phyloP scores from a whole-genome alignment of 2,113 vertebrate genomes.

The Clarias batrachus region DNA sequence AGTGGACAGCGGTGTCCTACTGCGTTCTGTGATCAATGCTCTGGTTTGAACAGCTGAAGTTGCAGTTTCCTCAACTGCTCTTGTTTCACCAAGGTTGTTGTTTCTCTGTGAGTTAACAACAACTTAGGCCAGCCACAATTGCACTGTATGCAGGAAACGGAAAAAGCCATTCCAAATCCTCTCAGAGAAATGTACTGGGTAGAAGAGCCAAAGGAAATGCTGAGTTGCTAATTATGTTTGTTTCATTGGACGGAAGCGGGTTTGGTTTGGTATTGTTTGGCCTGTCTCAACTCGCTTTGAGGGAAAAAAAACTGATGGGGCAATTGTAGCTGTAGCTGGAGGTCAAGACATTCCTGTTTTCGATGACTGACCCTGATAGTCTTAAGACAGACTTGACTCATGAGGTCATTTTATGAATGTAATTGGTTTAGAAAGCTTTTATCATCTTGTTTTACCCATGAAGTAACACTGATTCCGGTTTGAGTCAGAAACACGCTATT shows the following conservation, averaged over 20 bases:
- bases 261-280: conserved; percentile 22
- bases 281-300: neutral
- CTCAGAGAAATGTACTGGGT: conserved; percentile 2
- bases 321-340: neutral
- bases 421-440: neutral
- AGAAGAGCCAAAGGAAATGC: conserved; percentile 25
- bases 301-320: conserved; percentile 9
- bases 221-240: conserved; percentile 34
- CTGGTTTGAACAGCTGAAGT: conserved; percentile 33
- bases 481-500: neutral
- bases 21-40: conserved; percentile 16
- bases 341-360: conserved; percentile 17
- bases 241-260: conserved; percentile 27
- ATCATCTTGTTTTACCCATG: neutral
- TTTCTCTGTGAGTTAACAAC: conserved; percentile 43
- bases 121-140: conserved; percentile 46
- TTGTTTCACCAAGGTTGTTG: conserved; percentile 44
- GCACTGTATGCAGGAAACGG: conserved; percentile 42
- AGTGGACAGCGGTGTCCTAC: neutral
- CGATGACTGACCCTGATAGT: neutral
- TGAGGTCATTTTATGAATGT: neutral
- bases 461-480: neutral
- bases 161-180: conserved; percentile 21
- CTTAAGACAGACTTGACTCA: neutral
- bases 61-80: conserved; percentile 38